Percentiles rank a stretch among this genome's conserved stretches.
Conservation (phyloP, 2,888 invertebrate species). For the Amblyjoppa fuscipennis region DNA sequence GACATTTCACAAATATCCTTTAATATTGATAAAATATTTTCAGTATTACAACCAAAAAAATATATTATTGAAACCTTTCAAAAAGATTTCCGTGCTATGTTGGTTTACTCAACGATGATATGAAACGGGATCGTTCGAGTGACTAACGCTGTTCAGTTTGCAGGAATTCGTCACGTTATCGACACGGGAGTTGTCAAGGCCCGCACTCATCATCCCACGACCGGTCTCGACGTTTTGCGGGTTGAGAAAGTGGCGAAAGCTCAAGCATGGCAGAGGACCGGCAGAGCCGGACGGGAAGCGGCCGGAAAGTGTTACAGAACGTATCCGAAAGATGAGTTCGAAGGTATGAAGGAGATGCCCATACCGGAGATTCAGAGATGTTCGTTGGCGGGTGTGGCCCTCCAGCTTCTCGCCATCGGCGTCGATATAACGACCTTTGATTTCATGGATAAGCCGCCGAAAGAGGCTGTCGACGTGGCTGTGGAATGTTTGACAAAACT, state of each 20-base stretch:
- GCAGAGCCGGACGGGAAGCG: constrained; percentile 95
- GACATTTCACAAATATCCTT: no score
- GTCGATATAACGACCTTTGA: constrained; percentile 94
- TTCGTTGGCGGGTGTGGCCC: constrained; percentile 89
- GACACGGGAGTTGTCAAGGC: constrained; percentile 97
- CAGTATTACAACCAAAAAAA: no score
- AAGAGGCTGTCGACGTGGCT: constrained; percentile 89
- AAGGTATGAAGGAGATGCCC: constrained; percentile 89
- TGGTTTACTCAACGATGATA: neutral
- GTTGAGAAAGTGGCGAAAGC: constrained; percentile 95
- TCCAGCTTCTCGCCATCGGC: constrained; percentile 94
- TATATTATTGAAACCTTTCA: no score
- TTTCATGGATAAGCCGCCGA: constrained; percentile 95
- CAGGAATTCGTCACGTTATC: constrained; percentile 94
- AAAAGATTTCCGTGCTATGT: no score
- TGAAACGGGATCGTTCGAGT: neutral
- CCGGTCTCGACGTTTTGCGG: constrained; percentile 93
- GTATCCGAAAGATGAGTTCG: constrained; percentile 93
- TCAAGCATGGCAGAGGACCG: constrained; percentile 97
- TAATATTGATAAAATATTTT: no score
- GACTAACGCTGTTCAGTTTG: neutral
- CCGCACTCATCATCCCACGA: constrained; percentile 92
- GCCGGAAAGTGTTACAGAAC: constrained; percentile 95
- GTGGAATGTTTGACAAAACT: constrained; percentile 89
- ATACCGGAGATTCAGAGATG: constrained; percentile 95